Percentiles rank a stretch among this genome's conserved stretches.
phyloP scores from a whole-genome alignment of 2,113 vertebrate genomes.

The Ifrita kowaldi region DNA sequence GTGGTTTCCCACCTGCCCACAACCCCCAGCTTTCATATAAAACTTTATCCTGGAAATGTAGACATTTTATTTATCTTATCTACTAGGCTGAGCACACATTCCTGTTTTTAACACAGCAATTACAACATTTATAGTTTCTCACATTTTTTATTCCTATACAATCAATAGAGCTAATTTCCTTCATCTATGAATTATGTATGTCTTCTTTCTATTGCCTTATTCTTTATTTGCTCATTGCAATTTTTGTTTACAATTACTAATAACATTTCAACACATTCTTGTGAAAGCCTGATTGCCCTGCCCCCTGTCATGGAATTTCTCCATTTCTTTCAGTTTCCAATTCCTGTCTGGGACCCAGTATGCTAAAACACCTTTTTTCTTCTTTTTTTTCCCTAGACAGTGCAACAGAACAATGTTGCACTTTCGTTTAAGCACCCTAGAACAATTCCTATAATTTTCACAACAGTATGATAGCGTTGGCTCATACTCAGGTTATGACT shows the following conservation, averaged over 20 bases:
- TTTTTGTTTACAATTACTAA: background rate
- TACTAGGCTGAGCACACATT: background rate
- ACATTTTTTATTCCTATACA: background rate
- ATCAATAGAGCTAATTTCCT: background rate
- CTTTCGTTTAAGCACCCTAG: background rate
- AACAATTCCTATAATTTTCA: background rate
- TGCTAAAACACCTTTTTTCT: background rate
- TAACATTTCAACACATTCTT: background rate
- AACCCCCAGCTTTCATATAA: background rate
- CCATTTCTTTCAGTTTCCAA: background rate
- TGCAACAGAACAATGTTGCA: background rate
- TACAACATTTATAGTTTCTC: background rate
- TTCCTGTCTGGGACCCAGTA: background rate
- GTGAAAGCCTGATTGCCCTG: background rate
- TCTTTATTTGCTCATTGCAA: background rate
- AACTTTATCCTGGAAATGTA: background rate
- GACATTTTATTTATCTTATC: background rate
- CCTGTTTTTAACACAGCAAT: background rate
- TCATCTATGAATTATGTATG: background rate
- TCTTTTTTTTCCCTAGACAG: background rate
- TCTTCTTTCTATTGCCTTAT: background rate
- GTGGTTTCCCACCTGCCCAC: background rate
- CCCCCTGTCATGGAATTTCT: background rate
- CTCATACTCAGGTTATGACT: background rate
- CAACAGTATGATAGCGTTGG: background rate